These are phyloP conservation scores for Apodemus speciosus DNA, from an alignment of 2,113 vertebrate genomes.

Conservation along the genomic window DNA sequence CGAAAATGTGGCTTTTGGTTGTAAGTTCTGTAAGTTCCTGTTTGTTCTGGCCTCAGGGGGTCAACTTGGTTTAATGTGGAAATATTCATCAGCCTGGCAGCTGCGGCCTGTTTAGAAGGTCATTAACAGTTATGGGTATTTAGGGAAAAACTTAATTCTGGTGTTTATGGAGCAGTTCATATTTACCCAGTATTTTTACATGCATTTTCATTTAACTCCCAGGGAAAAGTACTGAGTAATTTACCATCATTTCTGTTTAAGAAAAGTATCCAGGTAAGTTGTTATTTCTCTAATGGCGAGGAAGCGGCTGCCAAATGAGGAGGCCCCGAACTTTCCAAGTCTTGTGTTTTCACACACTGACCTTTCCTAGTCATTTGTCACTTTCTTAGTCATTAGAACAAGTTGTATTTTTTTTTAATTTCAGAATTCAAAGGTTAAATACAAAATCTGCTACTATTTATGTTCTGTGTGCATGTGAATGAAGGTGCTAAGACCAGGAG, in stretches of 20 bases:
- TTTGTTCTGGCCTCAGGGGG: neutral
- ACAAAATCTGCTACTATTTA: neutral
- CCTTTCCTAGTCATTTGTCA: neutral
- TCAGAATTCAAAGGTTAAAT: neutral
- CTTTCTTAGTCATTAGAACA: neutral
- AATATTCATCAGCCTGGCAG: constrained; percentile 20
- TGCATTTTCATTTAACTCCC: constrained; percentile 36
- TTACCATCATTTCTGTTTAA: constrained; percentile 23
- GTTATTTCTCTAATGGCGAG: neutral
- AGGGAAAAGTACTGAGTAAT: constrained; percentile 37
- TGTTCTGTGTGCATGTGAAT: neutral
- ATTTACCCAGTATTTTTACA: constrained; percentile 33
- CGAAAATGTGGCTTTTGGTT: constrained; percentile 2
- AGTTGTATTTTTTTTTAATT: constrained; percentile 24
- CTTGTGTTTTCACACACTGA: neutral
- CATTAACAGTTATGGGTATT: neutral
- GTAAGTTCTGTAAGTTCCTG: neutral
- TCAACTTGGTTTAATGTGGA: constrained; percentile 28
- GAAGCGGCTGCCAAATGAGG: constrained; percentile 1
- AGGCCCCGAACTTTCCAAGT: neutral
- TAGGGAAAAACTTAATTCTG: constrained; percentile 15
- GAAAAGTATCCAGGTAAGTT: neutral
- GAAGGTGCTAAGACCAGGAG: neutral
- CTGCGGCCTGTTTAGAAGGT: constrained; percentile 41
- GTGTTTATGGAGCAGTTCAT: constrained; percentile 44